Percentiles rank a stretch among this genome's conserved stretches.
Conservation (phyloP, 2,113 vertebrate genomes). For the Brienomyrus longianalis region DNA sequence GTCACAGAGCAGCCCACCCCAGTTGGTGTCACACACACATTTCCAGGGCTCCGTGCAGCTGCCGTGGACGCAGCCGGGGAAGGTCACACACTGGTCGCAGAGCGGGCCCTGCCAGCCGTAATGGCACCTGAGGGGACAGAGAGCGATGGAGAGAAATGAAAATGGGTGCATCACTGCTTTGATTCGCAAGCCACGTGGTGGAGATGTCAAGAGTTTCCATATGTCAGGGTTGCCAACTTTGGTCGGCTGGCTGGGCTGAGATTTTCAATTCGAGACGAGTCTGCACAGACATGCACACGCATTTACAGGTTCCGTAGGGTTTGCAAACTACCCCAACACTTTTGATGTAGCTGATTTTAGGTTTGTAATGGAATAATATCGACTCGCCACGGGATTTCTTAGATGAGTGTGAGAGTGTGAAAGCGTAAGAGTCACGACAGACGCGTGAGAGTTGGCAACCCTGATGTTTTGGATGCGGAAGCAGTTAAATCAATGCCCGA, state of each 20-base stretch:
- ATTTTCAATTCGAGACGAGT: not conserved
- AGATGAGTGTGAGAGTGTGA: not conserved
- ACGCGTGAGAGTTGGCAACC: not conserved
- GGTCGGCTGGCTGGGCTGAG: not conserved
- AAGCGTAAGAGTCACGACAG: not conserved
- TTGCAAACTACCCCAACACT: not conserved
- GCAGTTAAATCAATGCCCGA: not conserved
- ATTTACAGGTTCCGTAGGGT: not conserved
- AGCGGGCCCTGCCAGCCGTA: constrained; percentile 66
- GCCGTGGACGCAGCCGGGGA: constrained; percentile 68
- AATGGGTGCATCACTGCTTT: not conserved
- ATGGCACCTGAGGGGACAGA: constrained; percentile 56
- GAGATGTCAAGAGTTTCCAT: not conserved
- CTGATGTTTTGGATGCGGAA: not conserved
- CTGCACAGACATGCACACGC: not conserved
- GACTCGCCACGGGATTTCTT: not conserved
- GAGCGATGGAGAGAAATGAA: not conserved
- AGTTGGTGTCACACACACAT: constrained; percentile 72
- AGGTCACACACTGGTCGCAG: constrained; percentile 65
- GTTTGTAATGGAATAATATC: not conserved
- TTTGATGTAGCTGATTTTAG: not conserved
- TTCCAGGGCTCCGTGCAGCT: constrained; percentile 69
- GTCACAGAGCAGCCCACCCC: constrained; percentile 73
- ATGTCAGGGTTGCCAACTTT: not conserved
- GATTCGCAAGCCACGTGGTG: not conserved